Evolutionary conservation across 2,113 vertebrate genomes (phyloP), one percentile per base, ranked within the genome.

Genomic region (Leptodactylus fuscus): DNA sequence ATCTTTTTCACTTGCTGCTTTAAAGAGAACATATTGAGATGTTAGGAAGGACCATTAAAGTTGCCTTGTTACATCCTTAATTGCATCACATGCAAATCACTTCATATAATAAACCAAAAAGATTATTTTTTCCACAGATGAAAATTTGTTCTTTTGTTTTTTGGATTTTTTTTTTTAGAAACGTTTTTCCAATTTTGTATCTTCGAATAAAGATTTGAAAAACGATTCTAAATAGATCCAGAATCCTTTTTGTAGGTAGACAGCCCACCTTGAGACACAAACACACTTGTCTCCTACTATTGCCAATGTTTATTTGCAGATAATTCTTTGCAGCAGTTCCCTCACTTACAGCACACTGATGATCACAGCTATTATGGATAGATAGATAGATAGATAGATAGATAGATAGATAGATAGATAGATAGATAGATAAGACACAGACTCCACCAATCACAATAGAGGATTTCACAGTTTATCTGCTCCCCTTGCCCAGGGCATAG

Each of bases 11-110:
- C 36, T 71, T n/a, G 82, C 84, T 48, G 76, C 38, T 60, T 86
- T 86, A 86, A 81, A 86, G 77, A 58, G 84, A 86, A 86, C 84
- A 86, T 86, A 81, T 81, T 71, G 84, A 86, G 77, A 86, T 58
- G 77, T 81, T 79, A 32, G 65, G 65, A 71, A 86, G 49, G 67
- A 15, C 34, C 38, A 86, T 86, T 86, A 86, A 86, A 86, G 77
- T 80, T 58, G 77, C 49, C 84, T 86, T 71, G 76, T 81, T 81
- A 55, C 65, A 73, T 71, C 48, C 76, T 55, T 86, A 86, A 86
- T 86, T 81, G 84, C 76, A 81, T 60, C 62, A 81, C 77, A 86
- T 69, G 84, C 77, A 60, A 58, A 86, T 73, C 22, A 58, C 62
- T 85, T n/a, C 49, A 46, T 70, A 70, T 77, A 38, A 79, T 85